These are phyloP conservation scores for Drosophila niveifrons DNA, from an alignment of 2,888 invertebrate species.

Conservation along the genomic window DNA sequence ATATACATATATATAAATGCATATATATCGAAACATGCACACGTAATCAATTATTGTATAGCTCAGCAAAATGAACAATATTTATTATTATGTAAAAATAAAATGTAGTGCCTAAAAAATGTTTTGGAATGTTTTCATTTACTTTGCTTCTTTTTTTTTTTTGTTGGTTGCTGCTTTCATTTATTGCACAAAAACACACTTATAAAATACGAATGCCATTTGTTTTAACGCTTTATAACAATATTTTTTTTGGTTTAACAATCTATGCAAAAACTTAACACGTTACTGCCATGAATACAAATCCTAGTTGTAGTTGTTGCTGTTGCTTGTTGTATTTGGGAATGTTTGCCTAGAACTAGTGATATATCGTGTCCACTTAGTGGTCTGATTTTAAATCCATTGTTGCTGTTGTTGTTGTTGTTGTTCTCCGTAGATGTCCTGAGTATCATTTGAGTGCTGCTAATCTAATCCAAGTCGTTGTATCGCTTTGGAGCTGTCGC, in stretches of 20 bases:
- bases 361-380: slow-evolving; percentile 56
- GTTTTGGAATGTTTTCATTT: slow-evolving; percentile 1
- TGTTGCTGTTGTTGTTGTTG: slow-evolving; percentile 52
- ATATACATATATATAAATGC: slow-evolving; percentile 36
- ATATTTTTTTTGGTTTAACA: slow-evolving; percentile 39
- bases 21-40: slow-evolving; percentile 32
- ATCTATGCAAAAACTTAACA: slow-evolving; percentile 67
- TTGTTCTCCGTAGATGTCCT: slow-evolving; percentile 57
- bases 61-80: slow-evolving; percentile 76
- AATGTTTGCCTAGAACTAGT: slow-evolving; percentile 71
- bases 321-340: slow-evolving; percentile 55
- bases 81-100: slow-evolving; percentile 76
- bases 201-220: slow-evolving; percentile 48
- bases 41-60: slow-evolving; percentile 55
- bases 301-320: slow-evolving; percentile 40
- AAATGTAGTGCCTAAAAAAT: slow-evolving; percentile 58
- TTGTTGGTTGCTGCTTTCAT: slow-evolving; percentile 20
- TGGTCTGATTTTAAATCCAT: slow-evolving; percentile 35
- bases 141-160: neutral
- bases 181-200: slow-evolving; percentile 49
- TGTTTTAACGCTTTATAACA: slow-evolving; percentile 34
- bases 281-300: slow-evolving; percentile 75
- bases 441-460: slow-evolving; percentile 53
- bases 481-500: slow-evolving; percentile 81
- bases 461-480: slow-evolving; percentile 65